Evolutionary conservation across 1,140 invertebrate genomes (phyloP), one percentile per base, ranked within the genome.

Genomic region (Diorhabda carinulata): DNA sequence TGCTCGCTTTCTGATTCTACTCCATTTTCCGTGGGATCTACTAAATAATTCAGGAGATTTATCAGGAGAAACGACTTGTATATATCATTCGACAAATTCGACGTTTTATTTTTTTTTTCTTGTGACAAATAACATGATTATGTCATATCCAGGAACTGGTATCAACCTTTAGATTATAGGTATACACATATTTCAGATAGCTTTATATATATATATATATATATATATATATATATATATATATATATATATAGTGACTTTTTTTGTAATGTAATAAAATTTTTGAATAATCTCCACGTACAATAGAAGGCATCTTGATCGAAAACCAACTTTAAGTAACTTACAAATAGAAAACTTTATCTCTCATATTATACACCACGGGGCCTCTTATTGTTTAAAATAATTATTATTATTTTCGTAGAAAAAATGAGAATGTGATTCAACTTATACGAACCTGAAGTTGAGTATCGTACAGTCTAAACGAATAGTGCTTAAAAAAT

Each of bases 321-420:
- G 64, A 66, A 66, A 66, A 57, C 7, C 9, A 66, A 58, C 64
- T 59, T 57, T 66, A 66, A 66, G 64, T 25, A 58, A 25, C 45
- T 58, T 57, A 47, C 42, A 59, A 66, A 66, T 59, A 66, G 64
- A 45, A 45, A 59, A 66, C 57, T 58, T 66, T 66, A 66, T 58
- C 56, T 66, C 64, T n/a, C 43, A 66, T 66, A 45, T 59, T 66
- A 59, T 58, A 8, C 64, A 43, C 64, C 8, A 10, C 64, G 64
- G 64, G 64, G 57, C 40, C 43, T 57, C 64, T 41, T 59, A 66
- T 66, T 66, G 64, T 66, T 59, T 66, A 66, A 57, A 66, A 66
- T 66, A 66, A 66, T 66, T 66, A 66, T 66, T 66, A 64, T 66
- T 60, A 66, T 66, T 66, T 66, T 66, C 57, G 43, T 40, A 59